Evolutionary conservation across 1,140 invertebrate genomes (phyloP).

Genomic region (Chlorops oryzae): DNA sequence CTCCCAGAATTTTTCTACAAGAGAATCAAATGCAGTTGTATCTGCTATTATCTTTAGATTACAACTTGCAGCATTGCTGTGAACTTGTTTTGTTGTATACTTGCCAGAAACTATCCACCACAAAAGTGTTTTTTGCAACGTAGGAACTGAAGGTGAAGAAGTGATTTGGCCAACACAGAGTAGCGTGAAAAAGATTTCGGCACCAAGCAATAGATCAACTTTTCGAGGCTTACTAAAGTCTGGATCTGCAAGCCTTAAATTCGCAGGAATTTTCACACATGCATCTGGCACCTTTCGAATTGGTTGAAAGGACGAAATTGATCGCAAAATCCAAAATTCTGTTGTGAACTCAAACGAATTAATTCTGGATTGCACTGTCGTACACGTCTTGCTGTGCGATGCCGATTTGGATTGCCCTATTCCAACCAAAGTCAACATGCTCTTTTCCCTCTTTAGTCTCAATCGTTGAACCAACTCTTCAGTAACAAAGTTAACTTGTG

Average conservation of each 20-base stretch:
- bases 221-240: conserved; percentile 16
- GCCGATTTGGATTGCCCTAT: conserved; percentile 1
- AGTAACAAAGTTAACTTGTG: conserved; percentile 9
- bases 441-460: neutral
- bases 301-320: conserved; percentile 9
- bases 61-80: no score
- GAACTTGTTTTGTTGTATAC: no score
- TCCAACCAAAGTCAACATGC: conserved; percentile 3
- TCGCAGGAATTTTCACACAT: conserved; percentile 17
- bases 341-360: conserved; percentile 1
- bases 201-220: neutral
- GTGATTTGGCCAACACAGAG: neutral
- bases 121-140: neutral
- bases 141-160: neutral
- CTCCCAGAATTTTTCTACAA: conserved; percentile 28
- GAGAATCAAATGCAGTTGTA: neutral
- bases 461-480: conserved; percentile 8
- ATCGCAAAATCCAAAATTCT: conserved; percentile 9
- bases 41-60: neutral
- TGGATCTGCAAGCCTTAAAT: conserved; percentile 25
- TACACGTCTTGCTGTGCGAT: neutral
- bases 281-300: neutral
- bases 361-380: conserved; percentile 1
- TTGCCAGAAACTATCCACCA: conserved; percentile 7
- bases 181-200: neutral